Percentiles rank a stretch among this genome's conserved stretches.
Conservation (phyloP, 2,797 vertebrate species). For the Lophius americanus region DNA sequence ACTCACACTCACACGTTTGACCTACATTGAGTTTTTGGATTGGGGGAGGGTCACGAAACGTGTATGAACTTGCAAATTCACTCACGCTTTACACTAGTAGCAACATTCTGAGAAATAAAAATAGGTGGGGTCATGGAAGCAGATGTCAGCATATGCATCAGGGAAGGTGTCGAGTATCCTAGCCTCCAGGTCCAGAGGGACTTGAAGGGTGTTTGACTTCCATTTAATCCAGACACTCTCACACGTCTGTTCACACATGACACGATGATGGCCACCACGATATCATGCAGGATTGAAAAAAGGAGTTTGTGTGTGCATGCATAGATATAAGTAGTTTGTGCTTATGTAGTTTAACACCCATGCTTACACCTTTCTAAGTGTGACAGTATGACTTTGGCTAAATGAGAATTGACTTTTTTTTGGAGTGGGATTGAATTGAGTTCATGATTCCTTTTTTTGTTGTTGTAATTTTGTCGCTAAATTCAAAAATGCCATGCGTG, state of each 20-base stretch:
- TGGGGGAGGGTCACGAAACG: slow-evolving; percentile 22
- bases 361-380: slow-evolving; percentile 49
- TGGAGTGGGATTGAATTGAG: no score
- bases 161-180: slow-evolving; percentile 29
- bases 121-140: slow-evolving; percentile 56
- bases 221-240: slow-evolving; percentile 51
- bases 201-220: slow-evolving; percentile 37
- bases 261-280: slow-evolving; percentile 12
- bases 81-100: neutral
- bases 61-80: slow-evolving; percentile 17
- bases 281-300: slow-evolving; percentile 8
- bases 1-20: neutral
- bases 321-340: slow-evolving; percentile 29
- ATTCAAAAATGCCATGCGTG: no score
- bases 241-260: slow-evolving; percentile 48
- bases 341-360: slow-evolving; percentile 26
- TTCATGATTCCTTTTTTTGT: no score
- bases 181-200: slow-evolving; percentile 32
- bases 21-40: neutral
- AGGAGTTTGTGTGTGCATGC: neutral
- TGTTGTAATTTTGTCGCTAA: no score
- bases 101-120: slow-evolving; percentile 23
- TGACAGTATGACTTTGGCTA: neutral
- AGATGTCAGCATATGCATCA: slow-evolving; percentile 49
- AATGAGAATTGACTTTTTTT: no score